Base-by-base conservation (phyloP, 2,113 vertebrate species). In the Zosterops japonicus region DNA sequence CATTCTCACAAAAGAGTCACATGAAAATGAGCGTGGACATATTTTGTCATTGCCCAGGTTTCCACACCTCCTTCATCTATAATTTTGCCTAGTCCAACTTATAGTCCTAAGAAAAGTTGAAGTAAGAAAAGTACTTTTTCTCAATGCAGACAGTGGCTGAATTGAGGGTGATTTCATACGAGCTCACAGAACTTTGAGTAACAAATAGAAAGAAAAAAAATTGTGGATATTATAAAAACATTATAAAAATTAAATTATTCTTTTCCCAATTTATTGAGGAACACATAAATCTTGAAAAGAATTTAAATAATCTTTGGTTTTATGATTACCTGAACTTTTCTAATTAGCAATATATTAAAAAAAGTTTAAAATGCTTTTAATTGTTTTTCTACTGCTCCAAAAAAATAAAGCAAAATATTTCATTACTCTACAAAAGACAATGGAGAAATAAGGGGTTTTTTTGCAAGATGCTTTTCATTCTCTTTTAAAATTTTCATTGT, bases 371-470 rank as follows among this genome's bases (percentile, higher is more conserved):
- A 31, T 13, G 6, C 0, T 79, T 75, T 35, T 14, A 39, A 7
- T 28, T 70, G 0, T 23, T 86, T 67, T 76, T 57, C 17, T 49
- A 3, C 5, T 35, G 5, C 7, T 94, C 16, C 15, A 19, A 15
- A 39, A 36, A 39, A 39, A 39, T 39, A 39, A 39, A 39, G 3
- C 1, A 39, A 82, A 78, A 3, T 60, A 17, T 25, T 90, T 63
- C 68, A 50, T 44, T 35, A 5, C 14, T 24, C 0, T 41, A 41
- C 2, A 18, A 80, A 74, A 61, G 3, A 21, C 3, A 39, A 8
- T 0, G 0, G 11, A 35, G 82, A 64, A 52, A 12, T 8, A 22
- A 22, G 5, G 12, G 1, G 0, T 5, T 2, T 42, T 64, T 78
- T 44, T 59, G 2, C 8, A 33, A 16, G 31, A 46, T 5, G 0